Percentiles rank a stretch among this genome's conserved stretches.
phyloP scores from a whole-genome alignment of 1,140 invertebrate genomes.

The Apocrypta bakeri region DNA sequence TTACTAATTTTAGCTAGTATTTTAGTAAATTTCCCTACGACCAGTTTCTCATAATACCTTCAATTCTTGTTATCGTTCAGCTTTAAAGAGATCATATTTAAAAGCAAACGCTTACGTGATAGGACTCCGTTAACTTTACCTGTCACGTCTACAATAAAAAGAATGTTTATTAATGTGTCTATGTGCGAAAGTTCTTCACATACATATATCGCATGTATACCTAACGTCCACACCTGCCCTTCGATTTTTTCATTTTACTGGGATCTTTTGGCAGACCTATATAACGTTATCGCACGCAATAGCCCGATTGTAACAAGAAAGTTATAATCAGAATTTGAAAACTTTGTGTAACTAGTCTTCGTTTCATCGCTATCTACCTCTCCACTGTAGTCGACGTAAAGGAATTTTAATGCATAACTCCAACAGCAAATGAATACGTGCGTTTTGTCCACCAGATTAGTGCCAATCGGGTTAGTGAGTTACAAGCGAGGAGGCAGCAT shows the following conservation, averaged over 20 bases:
- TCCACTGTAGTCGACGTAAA: not conserved
- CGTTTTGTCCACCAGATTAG: conserved; percentile 46
- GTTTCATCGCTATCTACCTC: not conserved
- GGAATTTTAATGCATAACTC: not conserved
- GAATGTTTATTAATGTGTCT: not conserved
- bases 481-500: conserved; percentile 31
- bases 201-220: not conserved
- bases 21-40: too few species aligned
- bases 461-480: conserved; percentile 55
- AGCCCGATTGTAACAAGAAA: conserved; percentile 28
- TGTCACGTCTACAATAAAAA: not conserved
- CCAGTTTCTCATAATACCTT: too few species aligned
- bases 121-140: not conserved
- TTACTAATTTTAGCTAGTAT: too few species aligned
- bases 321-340: conserved; percentile 12
- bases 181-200: not conserved
- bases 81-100: not conserved
- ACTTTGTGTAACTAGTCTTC: not conserved
- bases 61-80: not conserved
- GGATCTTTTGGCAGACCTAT: too few species aligned
- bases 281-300: not conserved
- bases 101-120: not conserved
- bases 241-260: not conserved
- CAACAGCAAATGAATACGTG: too few species aligned
- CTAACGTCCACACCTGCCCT: not conserved